These are phyloP conservation scores for Hylia prasina DNA, from an alignment of 2,113 vertebrate genomes.

Conservation along the genomic window DNA sequence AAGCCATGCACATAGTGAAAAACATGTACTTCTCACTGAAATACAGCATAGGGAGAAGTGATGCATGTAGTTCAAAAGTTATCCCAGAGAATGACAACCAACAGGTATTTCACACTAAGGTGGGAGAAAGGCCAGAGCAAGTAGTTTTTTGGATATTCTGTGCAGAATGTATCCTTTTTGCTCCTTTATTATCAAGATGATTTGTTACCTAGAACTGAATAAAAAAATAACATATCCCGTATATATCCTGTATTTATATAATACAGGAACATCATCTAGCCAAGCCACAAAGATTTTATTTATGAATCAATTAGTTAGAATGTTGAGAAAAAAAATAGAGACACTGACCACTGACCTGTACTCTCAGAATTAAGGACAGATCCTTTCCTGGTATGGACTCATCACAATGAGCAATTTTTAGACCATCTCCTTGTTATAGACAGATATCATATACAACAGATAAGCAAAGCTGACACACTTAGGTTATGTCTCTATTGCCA, in stretches of 20 bases:
- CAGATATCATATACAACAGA: background rate
- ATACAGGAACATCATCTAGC: background rate
- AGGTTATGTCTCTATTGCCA: background rate
- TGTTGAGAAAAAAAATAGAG: background rate
- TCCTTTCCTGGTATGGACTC: background rate
- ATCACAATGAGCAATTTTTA: background rate
- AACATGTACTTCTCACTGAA: background rate
- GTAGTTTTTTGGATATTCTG: background rate
- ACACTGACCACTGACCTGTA: background rate
- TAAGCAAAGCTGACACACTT: background rate
- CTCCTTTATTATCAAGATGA: background rate
- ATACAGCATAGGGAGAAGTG: background rate
- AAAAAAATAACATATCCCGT: background rate
- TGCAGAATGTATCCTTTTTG: background rate
- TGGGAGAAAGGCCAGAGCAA: background rate
- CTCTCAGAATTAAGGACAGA: background rate
- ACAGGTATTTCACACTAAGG: background rate
- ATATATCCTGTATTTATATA: background rate
- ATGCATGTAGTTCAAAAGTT: background rate
- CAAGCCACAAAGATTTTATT: background rate
- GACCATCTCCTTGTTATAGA: background rate
- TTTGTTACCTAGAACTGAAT: background rate
- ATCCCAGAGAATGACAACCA: background rate
- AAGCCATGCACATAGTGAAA: background rate
- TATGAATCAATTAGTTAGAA: background rate